Percentiles rank a stretch among this genome's conserved stretches.
phyloP scores from a whole-genome alignment of 2,888 invertebrate species.

The Norana najaformis region DNA sequence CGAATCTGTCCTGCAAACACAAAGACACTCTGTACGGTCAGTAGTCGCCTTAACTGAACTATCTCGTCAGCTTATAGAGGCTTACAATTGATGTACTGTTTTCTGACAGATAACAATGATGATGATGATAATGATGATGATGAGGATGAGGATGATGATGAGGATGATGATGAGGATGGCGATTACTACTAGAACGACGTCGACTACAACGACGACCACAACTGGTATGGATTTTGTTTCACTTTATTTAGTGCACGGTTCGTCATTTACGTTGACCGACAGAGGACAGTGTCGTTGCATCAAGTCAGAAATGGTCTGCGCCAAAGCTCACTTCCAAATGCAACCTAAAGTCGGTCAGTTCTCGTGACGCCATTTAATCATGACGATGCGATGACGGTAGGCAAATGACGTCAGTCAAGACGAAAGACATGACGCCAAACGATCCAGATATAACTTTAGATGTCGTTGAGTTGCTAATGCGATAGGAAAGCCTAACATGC shows the following conservation, averaged over 20 bases:
- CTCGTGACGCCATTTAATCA: background rate
- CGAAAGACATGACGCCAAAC: background rate
- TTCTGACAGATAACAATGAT: too few species aligned
- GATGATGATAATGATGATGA: too few species aligned
- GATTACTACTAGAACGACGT: background rate
- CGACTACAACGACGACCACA: background rate
- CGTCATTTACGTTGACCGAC: slow-evolving; percentile 7
- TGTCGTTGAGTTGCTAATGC: background rate
- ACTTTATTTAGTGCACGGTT: slow-evolving; percentile 18
- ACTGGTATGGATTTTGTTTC: background rate
- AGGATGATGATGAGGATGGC: too few species aligned
- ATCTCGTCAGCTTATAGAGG: background rate
- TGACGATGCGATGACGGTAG: background rate
- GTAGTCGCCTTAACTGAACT: background rate
- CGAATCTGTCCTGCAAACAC: slow-evolving; percentile 28
- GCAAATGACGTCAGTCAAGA: background rate
- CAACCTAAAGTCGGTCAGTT: background rate
- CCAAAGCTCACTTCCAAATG: slow-evolving; percentile 22
- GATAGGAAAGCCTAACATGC: background rate
- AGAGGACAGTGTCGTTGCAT: slow-evolving; percentile 30
- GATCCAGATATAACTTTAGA: background rate
- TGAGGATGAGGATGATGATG: too few species aligned
- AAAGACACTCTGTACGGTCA: slow-evolving; percentile 22
- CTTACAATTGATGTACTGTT: background rate
- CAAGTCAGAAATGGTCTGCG: slow-evolving; percentile 25